Evolutionary conservation across 2,113 vertebrate species (phyloP).

Genomic region (Alectura lathami): DNA sequence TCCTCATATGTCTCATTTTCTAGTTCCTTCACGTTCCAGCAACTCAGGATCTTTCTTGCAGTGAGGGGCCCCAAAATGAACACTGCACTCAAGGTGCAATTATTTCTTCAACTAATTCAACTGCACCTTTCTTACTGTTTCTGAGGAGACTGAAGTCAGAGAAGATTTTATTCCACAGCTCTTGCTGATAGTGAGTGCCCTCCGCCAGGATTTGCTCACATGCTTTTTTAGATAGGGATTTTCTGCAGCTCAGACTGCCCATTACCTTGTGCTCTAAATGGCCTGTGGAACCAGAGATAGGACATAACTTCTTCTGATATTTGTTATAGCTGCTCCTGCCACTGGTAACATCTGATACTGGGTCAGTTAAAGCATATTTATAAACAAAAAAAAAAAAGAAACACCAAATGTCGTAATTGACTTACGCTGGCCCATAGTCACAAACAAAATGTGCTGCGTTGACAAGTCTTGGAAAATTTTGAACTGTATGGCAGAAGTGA

Average conservation of each 20-base stretch:
- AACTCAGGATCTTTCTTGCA: no score
- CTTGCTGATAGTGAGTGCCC: neutral
- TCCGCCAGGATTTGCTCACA: neutral
- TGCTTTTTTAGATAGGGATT: neutral
- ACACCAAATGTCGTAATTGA: neutral
- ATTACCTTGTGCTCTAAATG: neutral
- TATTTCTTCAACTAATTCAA: no score
- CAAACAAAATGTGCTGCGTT: constrained; percentile 74
- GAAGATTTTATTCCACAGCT: neutral
- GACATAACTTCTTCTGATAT: neutral
- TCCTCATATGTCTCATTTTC: no score
- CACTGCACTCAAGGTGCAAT: no score
- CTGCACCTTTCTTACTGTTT: neutral
- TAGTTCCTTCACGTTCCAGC: no score
- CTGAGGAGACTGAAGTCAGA: neutral
- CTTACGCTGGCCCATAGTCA: constrained; percentile 76
- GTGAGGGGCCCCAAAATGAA: no score
- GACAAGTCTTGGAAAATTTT: neutral
- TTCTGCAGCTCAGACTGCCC: neutral
- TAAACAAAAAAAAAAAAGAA: neutral
- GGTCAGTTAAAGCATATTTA: neutral
- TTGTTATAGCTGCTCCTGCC: neutral
- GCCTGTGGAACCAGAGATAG: fast-evolving
- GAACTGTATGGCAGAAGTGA: constrained; percentile 53
- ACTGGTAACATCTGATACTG: neutral